Evolutionary conservation across 2,888 invertebrate species (phyloP).

Genomic region (Hydraecia micacea): DNA sequence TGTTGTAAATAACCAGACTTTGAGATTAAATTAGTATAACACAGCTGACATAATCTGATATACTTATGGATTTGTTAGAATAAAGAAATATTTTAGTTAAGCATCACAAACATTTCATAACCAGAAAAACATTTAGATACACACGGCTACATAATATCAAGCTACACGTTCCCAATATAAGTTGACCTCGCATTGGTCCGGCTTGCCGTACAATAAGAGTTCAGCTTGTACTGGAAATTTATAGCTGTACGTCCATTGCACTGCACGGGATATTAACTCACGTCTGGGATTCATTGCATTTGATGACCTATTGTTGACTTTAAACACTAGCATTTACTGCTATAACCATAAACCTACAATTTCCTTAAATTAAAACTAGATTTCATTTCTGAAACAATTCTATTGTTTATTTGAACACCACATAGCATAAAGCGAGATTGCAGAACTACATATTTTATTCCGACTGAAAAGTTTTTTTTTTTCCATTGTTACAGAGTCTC

Average conservation of each 20-base stretch:
- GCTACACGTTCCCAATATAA: too few relatives aligned
- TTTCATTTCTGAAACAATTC: slow-evolving; percentile 25
- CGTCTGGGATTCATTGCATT: neutral
- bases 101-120: neutral
- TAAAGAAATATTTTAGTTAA: neutral
- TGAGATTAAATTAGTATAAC: neutral
- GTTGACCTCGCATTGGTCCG: too few relatives aligned
- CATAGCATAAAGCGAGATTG: neutral
- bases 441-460: neutral
- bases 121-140: neutral
- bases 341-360: neutral
- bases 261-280: neutral
- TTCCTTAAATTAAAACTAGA: neutral
- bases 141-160: too few relatives aligned
- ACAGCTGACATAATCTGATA: neutral
- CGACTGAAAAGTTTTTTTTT: slow-evolving; percentile 2
- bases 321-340: slow-evolving; percentile 4
- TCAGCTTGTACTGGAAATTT: too few relatives aligned
- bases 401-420: slow-evolving; percentile 17
- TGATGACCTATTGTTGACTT: slow-evolving; percentile 25
- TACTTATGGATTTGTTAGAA: neutral
- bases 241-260: neutral
- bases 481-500: slow-evolving; percentile 79
- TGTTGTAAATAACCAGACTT: too few relatives aligned
- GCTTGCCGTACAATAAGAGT: too few relatives aligned